phyloP scores from a whole-genome alignment of 2,113 vertebrate genomes.

The Formicarius rufipectus region DNA sequence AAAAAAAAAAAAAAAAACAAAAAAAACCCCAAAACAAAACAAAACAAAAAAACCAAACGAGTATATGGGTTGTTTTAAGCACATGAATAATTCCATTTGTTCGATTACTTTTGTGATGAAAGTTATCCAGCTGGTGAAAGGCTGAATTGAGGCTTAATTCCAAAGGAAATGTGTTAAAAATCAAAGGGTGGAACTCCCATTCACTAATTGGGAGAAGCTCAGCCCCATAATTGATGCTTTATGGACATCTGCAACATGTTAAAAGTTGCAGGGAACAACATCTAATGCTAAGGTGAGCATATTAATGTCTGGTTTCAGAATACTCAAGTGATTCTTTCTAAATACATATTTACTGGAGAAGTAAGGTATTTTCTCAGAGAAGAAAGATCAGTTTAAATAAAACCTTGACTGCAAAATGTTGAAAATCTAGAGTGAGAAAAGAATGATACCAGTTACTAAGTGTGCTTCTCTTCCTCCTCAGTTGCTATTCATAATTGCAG shows the following conservation, averaged over 20 bases:
- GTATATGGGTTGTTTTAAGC: background rate
- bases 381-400: background rate
- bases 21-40: too few species aligned
- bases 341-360: background rate
- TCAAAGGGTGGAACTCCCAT: background rate
- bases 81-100: constrained; percentile 11
- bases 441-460: background rate
- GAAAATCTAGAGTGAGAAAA: background rate
- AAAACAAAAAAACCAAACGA: background rate
- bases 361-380: background rate
- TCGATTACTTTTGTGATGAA: background rate
- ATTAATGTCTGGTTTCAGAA: background rate
- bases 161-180: constrained; percentile 5
- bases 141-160: background rate
- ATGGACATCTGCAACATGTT: background rate
- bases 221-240: background rate
- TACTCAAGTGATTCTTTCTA: background rate
- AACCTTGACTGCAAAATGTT: background rate
- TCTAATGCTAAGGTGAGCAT: background rate
- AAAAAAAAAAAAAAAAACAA: background rate
- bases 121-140: background rate
- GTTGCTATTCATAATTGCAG: background rate
- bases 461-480: background rate
- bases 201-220: background rate
- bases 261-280: background rate